Evolutionary conservation across 1,140 invertebrate species (phyloP).

Genomic region (Apis cerana): DNA sequence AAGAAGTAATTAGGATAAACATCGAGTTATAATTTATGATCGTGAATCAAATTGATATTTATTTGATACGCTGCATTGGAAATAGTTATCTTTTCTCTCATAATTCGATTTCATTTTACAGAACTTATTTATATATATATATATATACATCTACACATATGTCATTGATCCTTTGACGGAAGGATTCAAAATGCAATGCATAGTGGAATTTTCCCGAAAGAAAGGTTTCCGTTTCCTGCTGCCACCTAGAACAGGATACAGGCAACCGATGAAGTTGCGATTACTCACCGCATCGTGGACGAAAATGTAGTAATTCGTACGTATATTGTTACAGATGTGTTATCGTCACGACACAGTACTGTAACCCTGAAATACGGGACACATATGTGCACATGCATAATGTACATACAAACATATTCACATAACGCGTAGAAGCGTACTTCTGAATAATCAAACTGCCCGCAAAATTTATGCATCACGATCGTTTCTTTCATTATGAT

Average conservation of each 20-base stretch:
- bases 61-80: not conserved
- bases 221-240: constrained; percentile 47
- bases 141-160: no score
- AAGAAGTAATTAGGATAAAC: not conserved
- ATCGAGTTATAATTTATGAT: not conserved
- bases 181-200: no score
- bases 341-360: not conserved
- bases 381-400: not conserved
- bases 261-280: constrained; percentile 31
- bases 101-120: not conserved
- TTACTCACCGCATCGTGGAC: not conserved
- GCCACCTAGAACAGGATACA: constrained; percentile 41
- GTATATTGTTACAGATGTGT: not conserved
- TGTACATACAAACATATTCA: not conserved
- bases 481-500: not conserved
- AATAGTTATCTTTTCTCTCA: not conserved
- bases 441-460: not conserved
- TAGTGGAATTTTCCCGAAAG: constrained; percentile 4
- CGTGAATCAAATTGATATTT: not conserved
- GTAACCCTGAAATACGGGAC: constrained; percentile 27
- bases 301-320: constrained; percentile 13
- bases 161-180: not conserved
- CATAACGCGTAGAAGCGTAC: not conserved
- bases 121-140: no score
- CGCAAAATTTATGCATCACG: not conserved